A percentile compares a stretch with the other conserved stretches of the same genome.
Evolutionary conservation across 2,113 vertebrate genomes (phyloP).

Genomic region (Isurus oxyrinchus): DNA sequence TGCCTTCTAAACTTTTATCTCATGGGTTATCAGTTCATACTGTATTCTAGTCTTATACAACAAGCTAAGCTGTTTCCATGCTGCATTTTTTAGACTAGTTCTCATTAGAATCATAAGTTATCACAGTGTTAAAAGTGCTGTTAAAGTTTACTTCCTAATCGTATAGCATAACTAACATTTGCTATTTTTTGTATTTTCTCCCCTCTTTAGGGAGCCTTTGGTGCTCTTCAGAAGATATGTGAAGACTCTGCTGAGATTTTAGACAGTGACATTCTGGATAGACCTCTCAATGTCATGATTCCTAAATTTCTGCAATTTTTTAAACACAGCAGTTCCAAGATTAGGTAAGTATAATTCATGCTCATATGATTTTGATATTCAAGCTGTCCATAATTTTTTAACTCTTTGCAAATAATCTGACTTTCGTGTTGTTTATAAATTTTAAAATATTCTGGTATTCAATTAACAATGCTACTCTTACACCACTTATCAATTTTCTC

Average conservation of each 20-base stretch:
- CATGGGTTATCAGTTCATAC: not conserved
- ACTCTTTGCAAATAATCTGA: not conserved
- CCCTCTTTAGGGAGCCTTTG: conserved; percentile 78
- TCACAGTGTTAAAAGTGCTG: not conserved
- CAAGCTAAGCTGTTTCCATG: not conserved
- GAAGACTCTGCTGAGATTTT: conserved; percentile 97
- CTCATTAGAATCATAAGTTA: not conserved
- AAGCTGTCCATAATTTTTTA: not conserved
- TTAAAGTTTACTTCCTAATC: not conserved
- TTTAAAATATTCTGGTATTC: not conserved
- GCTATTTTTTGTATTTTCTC: not conserved
- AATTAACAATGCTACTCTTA: not conserved
- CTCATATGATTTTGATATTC: not conserved
- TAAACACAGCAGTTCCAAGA: conserved; percentile 94
- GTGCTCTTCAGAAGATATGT: conserved; percentile 95
- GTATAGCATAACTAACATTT: not conserved
- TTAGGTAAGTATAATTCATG: conserved; percentile 62
- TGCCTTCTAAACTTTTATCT: not conserved
- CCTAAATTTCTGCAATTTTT: conserved; percentile 97
- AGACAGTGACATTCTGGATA: conserved; percentile 90
- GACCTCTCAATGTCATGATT: conserved; percentile 96
- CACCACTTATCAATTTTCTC: not conserved
- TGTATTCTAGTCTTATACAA: not conserved
- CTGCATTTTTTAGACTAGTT: not conserved
- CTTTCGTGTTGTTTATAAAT: not conserved